phyloP scores from a whole-genome alignment of 1,140 invertebrate species.

The Panonychus citri region DNA sequence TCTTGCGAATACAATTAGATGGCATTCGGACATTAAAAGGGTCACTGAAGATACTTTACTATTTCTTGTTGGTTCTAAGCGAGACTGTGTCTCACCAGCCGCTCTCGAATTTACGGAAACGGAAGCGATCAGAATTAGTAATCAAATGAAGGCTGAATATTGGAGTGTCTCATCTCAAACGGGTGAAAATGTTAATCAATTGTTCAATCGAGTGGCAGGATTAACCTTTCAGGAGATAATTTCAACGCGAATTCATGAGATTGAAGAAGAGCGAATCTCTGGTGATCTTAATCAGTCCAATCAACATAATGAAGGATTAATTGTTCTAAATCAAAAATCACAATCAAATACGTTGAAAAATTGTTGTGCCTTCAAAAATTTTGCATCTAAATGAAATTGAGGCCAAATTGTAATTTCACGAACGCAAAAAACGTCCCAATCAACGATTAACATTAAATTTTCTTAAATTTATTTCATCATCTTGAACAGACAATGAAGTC shows the following conservation, averaged over 20 bases:
- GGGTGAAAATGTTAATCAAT: slow-evolving; percentile 40
- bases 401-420: no score
- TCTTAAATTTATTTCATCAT: no score
- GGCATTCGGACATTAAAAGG: slow-evolving; percentile 34
- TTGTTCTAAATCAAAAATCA: no score
- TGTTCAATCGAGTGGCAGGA: slow-evolving; percentile 43
- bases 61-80: slow-evolving; percentile 56
- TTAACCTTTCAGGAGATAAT: slow-evolving; percentile 35
- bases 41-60: slow-evolving; percentile 19
- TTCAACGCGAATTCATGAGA: slow-evolving; percentile 14
- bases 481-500: no score
- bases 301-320: no score
- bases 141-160: slow-evolving; percentile 43
- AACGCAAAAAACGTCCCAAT: no score
- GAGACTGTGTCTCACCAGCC: slow-evolving; percentile 35
- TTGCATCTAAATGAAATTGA: no score
- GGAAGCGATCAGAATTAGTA: slow-evolving; percentile 34
- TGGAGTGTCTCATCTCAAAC: slow-evolving; percentile 54
- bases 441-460: no score
- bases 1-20: slow-evolving; percentile 37
- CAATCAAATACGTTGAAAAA: no score
- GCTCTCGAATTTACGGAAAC: slow-evolving; percentile 36
- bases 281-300: no score
- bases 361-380: no score
- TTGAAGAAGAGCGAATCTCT: neutral